phyloP scores from a whole-genome alignment of 2,113 vertebrate species.

The Numenius arquata region DNA sequence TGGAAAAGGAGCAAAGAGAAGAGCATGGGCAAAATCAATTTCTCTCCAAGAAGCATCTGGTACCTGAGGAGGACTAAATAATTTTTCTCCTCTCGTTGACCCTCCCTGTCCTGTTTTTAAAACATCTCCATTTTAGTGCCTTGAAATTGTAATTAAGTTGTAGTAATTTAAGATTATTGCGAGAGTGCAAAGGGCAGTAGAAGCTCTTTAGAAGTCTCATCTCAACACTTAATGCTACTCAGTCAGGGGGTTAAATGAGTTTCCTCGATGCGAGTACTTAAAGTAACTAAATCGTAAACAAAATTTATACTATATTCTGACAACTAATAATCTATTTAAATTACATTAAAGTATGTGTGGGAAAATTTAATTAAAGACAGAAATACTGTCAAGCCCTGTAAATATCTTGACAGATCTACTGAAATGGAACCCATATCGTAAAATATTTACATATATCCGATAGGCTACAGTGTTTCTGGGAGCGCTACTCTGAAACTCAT shows the following conservation, averaged over 20 bases:
- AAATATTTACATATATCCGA: slow-evolving; percentile 73
- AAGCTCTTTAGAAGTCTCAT: slow-evolving; percentile 72
- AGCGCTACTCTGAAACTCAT: slow-evolving; percentile 32
- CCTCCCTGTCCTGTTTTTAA: slow-evolving; percentile 24
- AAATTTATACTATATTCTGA: slow-evolving; percentile 80
- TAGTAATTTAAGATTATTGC: slow-evolving; percentile 74
- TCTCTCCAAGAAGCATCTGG: neutral
- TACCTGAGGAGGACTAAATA: slow-evolving; percentile 56
- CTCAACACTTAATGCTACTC: slow-evolving; percentile 65
- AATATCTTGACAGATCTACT: slow-evolving; percentile 75
- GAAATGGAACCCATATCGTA: slow-evolving; percentile 63
- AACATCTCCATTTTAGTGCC: slow-evolving; percentile 60
- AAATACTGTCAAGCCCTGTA: slow-evolving; percentile 75
- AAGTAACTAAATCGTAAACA: slow-evolving; percentile 82
- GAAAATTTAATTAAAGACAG: slow-evolving; percentile 80
- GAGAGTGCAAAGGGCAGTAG: slow-evolving; percentile 60
- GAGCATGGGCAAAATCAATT: neutral
- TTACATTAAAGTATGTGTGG: slow-evolving; percentile 77
- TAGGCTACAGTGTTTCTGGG: slow-evolving; percentile 38
- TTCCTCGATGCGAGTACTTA: slow-evolving; percentile 76
- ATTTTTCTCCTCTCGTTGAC: slow-evolving; percentile 8
- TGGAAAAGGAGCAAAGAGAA: neutral
- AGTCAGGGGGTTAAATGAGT: slow-evolving; percentile 77
- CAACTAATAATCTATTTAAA: slow-evolving; percentile 84
- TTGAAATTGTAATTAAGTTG: slow-evolving; percentile 71